Evolutionary conservation across 2,888 invertebrate species (phyloP).

Genomic region (Agriopis leucophaearia): DNA sequence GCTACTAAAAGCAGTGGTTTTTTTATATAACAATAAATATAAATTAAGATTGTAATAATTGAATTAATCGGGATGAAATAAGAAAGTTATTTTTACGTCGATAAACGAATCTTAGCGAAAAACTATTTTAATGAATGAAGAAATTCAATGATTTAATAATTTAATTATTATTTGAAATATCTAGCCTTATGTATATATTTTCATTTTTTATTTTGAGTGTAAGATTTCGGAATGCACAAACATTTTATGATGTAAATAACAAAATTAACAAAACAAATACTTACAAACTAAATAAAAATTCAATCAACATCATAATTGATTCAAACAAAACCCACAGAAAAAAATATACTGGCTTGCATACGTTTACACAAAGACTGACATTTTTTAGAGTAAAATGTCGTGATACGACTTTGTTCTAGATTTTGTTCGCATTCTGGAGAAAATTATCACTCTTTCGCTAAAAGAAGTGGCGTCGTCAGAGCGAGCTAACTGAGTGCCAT

Average conservation of each 20-base stretch:
- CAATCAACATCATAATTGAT: slow-evolving; percentile 53
- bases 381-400: slow-evolving; percentile 28
- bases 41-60: no score
- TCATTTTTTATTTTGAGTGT: no score
- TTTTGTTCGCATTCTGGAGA: slow-evolving; percentile 42
- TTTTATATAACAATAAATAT: no score
- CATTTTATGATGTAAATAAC: not conserved
- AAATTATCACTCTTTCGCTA: slow-evolving; percentile 64
- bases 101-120: no score
- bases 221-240: not conserved
- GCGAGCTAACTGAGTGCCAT: not conserved
- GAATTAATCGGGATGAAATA: no score
- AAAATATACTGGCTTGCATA: slow-evolving; percentile 49
- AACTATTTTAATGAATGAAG: no score
- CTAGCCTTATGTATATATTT: no score
- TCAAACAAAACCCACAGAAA: slow-evolving; percentile 39
- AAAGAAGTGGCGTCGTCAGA: slow-evolving; percentile 46
- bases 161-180: no score
- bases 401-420: slow-evolving; percentile 47
- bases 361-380: slow-evolving; percentile 51
- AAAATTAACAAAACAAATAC: slow-evolving; percentile 41
- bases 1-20: no score
- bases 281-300: slow-evolving; percentile 56
- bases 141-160: no score
- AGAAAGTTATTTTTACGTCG: no score